A percentile compares a stretch with the other conserved stretches of the same genome.
phyloP scores from a whole-genome alignment of 2,113 vertebrate genomes.

The Guaruba guarouba region DNA sequence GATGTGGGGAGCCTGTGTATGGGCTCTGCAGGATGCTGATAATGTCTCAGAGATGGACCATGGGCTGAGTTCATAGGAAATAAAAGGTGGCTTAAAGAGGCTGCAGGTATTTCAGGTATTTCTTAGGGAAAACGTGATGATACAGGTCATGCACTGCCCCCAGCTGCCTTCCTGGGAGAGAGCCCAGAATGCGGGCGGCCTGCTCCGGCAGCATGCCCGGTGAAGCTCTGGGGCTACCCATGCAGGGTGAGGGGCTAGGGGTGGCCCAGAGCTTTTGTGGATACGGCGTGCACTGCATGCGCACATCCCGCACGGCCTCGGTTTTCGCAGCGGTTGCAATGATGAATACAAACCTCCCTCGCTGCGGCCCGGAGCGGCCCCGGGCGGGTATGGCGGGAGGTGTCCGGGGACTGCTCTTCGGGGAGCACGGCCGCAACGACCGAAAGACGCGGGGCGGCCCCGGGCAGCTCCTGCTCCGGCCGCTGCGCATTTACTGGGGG shows the following conservation, averaged over 20 bases:
- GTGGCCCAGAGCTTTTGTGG: rapidly evolving
- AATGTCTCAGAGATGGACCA: background rate
- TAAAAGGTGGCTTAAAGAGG: background rate
- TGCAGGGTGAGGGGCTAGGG: background rate
- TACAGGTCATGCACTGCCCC: background rate
- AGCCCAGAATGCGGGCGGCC: background rate
- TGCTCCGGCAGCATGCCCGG: background rate
- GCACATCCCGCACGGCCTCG: rapidly evolving
- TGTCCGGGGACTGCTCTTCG: background rate
- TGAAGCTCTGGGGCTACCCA: background rate
- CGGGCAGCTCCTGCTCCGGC: background rate
- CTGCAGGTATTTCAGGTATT: background rate
- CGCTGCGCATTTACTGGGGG: background rate
- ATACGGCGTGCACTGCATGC: background rate
- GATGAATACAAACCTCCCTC: background rate
- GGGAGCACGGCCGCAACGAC: background rate
- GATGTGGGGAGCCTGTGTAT: rapidly evolving
- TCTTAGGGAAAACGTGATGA: background rate
- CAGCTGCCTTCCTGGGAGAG: background rate
- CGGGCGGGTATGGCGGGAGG: background rate
- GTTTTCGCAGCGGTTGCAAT: rapidly evolving
- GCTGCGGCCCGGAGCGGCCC: background rate
- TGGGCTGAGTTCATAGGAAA: background rate
- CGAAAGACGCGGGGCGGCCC: background rate
- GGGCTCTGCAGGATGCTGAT: background rate